Percentiles rank a stretch among this genome's conserved stretches.
These are phyloP conservation scores for Drosophila incognita DNA, from an alignment of 2,888 invertebrate genomes.

Conservation along the genomic window DNA sequence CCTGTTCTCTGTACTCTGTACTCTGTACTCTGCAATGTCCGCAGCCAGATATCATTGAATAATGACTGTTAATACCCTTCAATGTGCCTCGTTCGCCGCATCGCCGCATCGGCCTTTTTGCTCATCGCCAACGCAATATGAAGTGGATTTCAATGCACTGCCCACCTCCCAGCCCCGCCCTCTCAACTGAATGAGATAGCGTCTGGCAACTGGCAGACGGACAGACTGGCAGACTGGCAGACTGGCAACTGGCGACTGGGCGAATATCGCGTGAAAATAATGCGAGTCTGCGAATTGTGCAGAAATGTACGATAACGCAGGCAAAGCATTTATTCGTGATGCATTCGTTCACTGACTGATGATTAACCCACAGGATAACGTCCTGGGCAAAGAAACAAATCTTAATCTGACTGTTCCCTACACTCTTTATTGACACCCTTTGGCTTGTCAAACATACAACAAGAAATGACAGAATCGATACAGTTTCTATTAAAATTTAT, in stretches of 20 bases:
- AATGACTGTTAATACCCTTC: conserved; percentile 85
- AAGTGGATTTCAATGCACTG: conserved; percentile 80
- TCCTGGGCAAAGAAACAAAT: neutral
- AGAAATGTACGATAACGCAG: conserved; percentile 78
- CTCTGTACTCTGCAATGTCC: conserved; percentile 72
- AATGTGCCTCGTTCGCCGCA: conserved; percentile 65
- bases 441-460: neutral
- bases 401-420: neutral
- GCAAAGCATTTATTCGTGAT: conserved; percentile 29
- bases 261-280: conserved; percentile 57
- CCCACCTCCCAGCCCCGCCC: conserved; percentile 34
- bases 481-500: neutral
- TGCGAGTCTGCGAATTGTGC: conserved; percentile 75
- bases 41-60: conserved; percentile 83
- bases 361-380: conserved; percentile 41
- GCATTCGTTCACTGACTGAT: conserved; percentile 26
- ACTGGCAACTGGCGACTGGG: conserved; percentile 1
- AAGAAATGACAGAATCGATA: neutral
- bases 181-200: conserved; percentile 52
- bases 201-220: conserved; percentile 23
- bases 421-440: neutral
- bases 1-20: conserved; percentile 62
- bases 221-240: neutral
- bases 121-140: conserved; percentile 52
- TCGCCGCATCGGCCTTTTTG: conserved; percentile 21